Percentiles rank a stretch among this genome's conserved stretches.
These are phyloP conservation scores for Agrochola litura DNA, from an alignment of 2,888 invertebrate species.

Conservation along the genomic window DNA sequence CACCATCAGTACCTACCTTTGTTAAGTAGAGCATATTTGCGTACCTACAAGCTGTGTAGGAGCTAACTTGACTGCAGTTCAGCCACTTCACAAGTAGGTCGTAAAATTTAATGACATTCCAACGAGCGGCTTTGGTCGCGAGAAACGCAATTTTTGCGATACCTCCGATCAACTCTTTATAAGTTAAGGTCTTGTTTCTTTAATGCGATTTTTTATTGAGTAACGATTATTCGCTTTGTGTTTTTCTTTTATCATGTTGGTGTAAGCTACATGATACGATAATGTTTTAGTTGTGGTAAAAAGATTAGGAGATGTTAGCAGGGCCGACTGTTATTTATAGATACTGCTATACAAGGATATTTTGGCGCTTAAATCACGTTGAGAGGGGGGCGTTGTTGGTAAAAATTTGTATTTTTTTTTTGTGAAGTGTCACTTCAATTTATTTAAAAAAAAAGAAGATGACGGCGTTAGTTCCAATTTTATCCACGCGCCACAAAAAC, in stretches of 20 bases:
- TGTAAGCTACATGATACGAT: background rate
- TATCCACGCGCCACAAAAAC: no score
- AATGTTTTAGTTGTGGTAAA: background rate
- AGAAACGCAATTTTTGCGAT: conserved; percentile 84
- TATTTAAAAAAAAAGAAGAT: background rate
- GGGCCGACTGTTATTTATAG: background rate
- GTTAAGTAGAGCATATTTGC: conserved; percentile 64
- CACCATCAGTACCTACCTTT: conserved; percentile 12
- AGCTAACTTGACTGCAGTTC: conserved; percentile 67
- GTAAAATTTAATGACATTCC: conserved; percentile 87
- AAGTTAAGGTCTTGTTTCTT: conserved; percentile 69
- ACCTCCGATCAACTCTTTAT: conserved; percentile 79
- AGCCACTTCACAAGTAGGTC: conserved; percentile 79
- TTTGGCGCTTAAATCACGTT: no score
- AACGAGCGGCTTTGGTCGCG: conserved; percentile 71
- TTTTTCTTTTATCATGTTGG: background rate
- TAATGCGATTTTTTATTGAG: conserved; percentile 13
- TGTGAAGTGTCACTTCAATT: no score
- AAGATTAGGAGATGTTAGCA: background rate
- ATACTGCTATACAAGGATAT: no score
- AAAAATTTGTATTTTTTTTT: no score
- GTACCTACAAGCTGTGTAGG: conserved; percentile 41
- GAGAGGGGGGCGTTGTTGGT: no score
- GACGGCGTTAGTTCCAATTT: background rate
- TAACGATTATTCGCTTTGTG: conserved; percentile 1